Base-by-base conservation (phyloP, 2,888 invertebrate species). In the Arrhopalites spinosus region DNA sequence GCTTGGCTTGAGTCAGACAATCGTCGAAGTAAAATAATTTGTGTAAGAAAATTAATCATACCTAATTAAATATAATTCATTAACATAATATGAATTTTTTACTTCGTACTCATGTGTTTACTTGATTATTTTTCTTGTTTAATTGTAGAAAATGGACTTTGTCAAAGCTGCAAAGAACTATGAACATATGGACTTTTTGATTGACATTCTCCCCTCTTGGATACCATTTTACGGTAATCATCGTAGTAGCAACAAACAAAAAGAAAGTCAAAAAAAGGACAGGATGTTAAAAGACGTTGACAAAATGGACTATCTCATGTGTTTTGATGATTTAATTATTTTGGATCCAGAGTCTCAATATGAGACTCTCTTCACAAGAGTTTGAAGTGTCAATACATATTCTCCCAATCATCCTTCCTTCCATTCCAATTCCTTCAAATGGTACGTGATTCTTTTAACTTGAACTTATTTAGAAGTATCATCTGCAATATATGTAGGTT, bases 1-100 rank as follows among this genome's bases (percentile, higher is more conserved):
- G 27, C 73, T 50, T 75, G 75, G 75, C 23, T 59, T 17, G 56
- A 69, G 23, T 36, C 75, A 15, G 61, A 36, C 17, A 69, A 61
- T 13, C 59, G 75, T 30, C 53, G 30, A 3, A 69, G 45, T 45
- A 66, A 45, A 43, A 50, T 63, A 0, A 66, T 73, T 27, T 45
- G 73, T 23, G 73, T 73, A 73, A 73, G 73, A 45, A 36, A 29
- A 36, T 7, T 15, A 36, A 20, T 36, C 29, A 27, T 13, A 2
- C 7, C 1, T 27, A 15, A n/a, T 56, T 13, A 56, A n/a, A 13
- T 56, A 8, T 56, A 7, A 7, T n/a, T 56, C 13, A 56, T 56
- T 56, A 56, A 13, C n/a, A 56, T 56, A 13, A 56, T 56, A 7
- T n/a, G 56, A 56, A 56, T 13, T 56, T 56, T 13, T 7, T 20